Base-by-base conservation (phyloP, 1,140 invertebrate genomes). In the Episyrphus balteatus region DNA sequence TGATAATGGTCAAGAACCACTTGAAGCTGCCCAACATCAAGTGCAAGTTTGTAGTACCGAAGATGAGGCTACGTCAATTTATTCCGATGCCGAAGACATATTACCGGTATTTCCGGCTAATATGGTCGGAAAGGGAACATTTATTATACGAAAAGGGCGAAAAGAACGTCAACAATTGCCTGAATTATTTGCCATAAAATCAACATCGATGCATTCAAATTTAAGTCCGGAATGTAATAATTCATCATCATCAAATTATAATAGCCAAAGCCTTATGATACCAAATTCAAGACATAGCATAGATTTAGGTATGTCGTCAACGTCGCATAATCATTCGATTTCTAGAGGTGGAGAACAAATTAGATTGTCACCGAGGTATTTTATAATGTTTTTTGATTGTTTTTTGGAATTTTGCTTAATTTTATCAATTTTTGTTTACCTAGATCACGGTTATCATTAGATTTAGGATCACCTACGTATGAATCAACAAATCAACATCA, bases 81-180 rank as follows among this genome's bases (percentile, higher is more conserved):
- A 78, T 51, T 83, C 81, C 3, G 81, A 84, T 54, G 77, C 76
- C 37, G 55, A 68, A 15, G 60, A 69, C 33, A 49, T 67, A 19
- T 42, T 66, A 62, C 55, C 70, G 54, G 55, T 77, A 49, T 79
- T 81, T 51, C 56, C 30, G 13, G 42, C 14, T 14, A 50, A 42
- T 42, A 36, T 82, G 5, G 77, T 75, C 17, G 77, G 76, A 31
- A 74, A 70, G 37, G 82, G 81, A n/a, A 86, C 82, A 10, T 86
- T 84, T 55, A 78, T 86, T 8, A 83, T 86, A 45, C 65, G 83
- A 15, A 76, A 81, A 42, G 82, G 76, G 62, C 56, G 75, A 73
- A 58, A 78, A 73, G 76, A 80, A 49, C 63, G 76, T 5, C 74
- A 73, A 48, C 58, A 68, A 6, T 46, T 78, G 13, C 61, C 51